A percentile compares a stretch with the other conserved stretches of the same genome.
Evolutionary conservation across 2,797 vertebrate genomes (phyloP).

Genomic region (Halcyon chelicuti): DNA sequence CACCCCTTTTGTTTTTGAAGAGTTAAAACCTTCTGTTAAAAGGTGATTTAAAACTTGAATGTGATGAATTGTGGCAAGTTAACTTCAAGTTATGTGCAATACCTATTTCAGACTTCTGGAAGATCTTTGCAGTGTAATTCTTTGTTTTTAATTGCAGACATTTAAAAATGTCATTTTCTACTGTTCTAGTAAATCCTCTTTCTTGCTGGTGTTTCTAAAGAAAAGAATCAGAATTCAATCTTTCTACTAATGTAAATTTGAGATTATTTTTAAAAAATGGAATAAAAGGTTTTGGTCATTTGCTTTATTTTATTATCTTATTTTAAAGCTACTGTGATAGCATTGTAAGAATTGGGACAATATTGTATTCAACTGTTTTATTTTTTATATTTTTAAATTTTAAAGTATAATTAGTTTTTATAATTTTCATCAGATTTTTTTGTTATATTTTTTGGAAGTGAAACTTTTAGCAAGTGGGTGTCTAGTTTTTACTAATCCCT

Average conservation of each 20-base stretch:
- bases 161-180: slow-evolving; percentile 99
- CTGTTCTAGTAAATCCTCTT: slow-evolving; percentile 99
- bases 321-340: slow-evolving; percentile 99
- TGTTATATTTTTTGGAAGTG: slow-evolving; percentile 99
- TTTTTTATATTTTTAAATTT: slow-evolving; percentile 99
- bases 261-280: slow-evolving; percentile 99
- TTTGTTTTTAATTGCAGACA: slow-evolving; percentile 97
- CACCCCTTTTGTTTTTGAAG: slow-evolving; percentile 92
- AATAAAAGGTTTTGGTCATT: slow-evolving; percentile 99
- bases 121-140: slow-evolving; percentile 97
- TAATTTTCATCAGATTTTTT: slow-evolving; percentile 99
- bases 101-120: slow-evolving; percentile 99
- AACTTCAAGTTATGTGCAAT: slow-evolving; percentile 99
- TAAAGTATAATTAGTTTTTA: slow-evolving; percentile 99
- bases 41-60: slow-evolving; percentile 99
- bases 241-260: slow-evolving; percentile 99
- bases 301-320: slow-evolving; percentile 99
- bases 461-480: slow-evolving; percentile 98
- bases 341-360: slow-evolving; percentile 99
- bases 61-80: slow-evolving; percentile 99
- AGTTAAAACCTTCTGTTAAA: slow-evolving; percentile 89
- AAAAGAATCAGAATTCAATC: slow-evolving; percentile 99
- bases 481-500: slow-evolving; percentile 99
- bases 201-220: slow-evolving; percentile 97
- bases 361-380: slow-evolving; percentile 99